A percentile compares a stretch with the other conserved stretches of the same genome.
Evolutionary conservation across 1,140 invertebrate species (phyloP).

Genomic region (Marisa cornuarietis): DNA sequence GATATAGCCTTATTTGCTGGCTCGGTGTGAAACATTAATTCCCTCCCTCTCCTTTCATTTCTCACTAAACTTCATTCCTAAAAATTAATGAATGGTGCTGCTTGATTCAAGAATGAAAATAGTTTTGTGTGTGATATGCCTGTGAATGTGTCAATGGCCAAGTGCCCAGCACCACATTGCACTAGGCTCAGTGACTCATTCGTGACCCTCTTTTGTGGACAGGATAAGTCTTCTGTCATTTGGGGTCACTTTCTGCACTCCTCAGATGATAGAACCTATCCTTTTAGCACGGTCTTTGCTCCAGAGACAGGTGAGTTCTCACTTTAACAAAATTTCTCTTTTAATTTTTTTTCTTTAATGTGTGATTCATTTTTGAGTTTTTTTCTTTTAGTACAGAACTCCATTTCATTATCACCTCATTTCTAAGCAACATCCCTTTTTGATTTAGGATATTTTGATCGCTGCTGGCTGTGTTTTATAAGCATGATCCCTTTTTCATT

Average conservation of each 20-base stretch:
- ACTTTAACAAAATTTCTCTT: background rate
- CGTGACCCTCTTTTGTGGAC: slow-evolving; percentile 13
- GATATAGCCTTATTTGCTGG: too few relatives aligned
- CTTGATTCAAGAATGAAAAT: too few relatives aligned
- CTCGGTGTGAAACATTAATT: too few relatives aligned
- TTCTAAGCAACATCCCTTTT: background rate
- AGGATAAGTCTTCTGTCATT: slow-evolving; percentile 69
- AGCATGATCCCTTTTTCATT: background rate
- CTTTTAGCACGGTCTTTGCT: slow-evolving; percentile 67
- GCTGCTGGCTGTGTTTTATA: background rate
- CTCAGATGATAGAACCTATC: slow-evolving; percentile 69
- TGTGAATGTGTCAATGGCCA: too few relatives aligned
- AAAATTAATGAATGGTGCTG: too few relatives aligned
- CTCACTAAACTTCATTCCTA: too few relatives aligned
- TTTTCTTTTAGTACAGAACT: background rate
- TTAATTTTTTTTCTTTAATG: background rate
- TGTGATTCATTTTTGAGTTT: background rate
- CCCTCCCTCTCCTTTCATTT: too few relatives aligned
- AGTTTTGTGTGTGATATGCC: too few relatives aligned
- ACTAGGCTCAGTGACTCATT: too few relatives aligned
- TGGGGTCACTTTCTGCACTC: slow-evolving; percentile 70
- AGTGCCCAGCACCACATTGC: too few relatives aligned
- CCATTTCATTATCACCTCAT: background rate
- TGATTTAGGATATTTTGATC: background rate
- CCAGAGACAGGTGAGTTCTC: slow-evolving; percentile 57